phyloP scores from a whole-genome alignment of 2,797 vertebrate species.

The Astyanax mexicanus region DNA sequence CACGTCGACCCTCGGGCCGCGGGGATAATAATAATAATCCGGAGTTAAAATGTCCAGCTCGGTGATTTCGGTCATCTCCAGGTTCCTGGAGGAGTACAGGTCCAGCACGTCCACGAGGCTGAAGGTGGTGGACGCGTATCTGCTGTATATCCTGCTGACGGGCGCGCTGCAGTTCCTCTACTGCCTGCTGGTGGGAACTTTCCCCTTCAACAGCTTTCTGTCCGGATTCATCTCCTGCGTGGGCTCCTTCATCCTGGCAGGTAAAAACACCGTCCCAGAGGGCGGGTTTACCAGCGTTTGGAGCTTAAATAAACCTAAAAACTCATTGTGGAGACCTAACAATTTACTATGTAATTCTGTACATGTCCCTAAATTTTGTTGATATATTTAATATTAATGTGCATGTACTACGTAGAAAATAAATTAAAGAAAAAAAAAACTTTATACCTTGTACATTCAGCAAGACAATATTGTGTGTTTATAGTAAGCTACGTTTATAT shows the following conservation, averaged over 20 bases:
- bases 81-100: slow-evolving; percentile 90
- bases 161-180: slow-evolving; percentile 95
- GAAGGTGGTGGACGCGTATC: slow-evolving; percentile 92
- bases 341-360: too few species aligned
- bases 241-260: slow-evolving; percentile 93
- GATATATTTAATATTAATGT: too few species aligned
- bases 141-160: slow-evolving; percentile 92
- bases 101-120: slow-evolving; percentile 87
- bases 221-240: slow-evolving; percentile 97
- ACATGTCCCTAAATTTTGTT: too few species aligned
- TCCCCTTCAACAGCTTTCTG: slow-evolving; percentile 97
- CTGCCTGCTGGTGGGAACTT: slow-evolving; percentile 95
- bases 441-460: too few species aligned
- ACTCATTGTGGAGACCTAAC: too few species aligned
- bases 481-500: too few species aligned
- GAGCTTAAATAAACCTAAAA: too few species aligned
- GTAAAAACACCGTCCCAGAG: too few species aligned
- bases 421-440: too few species aligned
- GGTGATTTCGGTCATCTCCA: slow-evolving; percentile 86
- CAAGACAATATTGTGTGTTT: too few species aligned
- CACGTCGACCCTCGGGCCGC: background rate
- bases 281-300: too few species aligned
- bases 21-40: background rate
- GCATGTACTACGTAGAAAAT: too few species aligned
- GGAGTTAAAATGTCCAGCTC: slow-evolving; percentile 79